Conservation (phyloP, 2,888 invertebrate genomes). For the Papilio gigon region DNA sequence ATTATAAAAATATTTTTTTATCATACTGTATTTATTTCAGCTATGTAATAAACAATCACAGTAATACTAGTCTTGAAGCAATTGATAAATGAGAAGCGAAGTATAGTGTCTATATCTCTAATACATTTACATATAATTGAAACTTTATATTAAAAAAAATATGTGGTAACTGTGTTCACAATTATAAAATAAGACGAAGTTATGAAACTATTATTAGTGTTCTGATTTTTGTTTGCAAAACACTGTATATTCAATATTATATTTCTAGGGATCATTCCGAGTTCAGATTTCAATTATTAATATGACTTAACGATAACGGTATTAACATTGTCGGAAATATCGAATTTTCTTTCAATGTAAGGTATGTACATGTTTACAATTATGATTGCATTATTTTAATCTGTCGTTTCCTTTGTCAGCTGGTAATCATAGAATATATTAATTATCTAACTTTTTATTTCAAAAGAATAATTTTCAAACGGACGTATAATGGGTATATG, state of each 20-base stretch:
- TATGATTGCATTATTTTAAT: not conserved
- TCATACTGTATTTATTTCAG: slow-evolving; percentile 9
- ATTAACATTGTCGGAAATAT: not conserved
- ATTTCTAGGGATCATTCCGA: not conserved
- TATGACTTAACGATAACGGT: not conserved
- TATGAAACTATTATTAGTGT: not conserved
- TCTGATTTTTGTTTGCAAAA: not conserved
- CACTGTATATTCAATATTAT: not conserved
- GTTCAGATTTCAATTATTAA: slow-evolving; percentile 10
- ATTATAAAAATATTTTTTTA: slow-evolving; percentile 5
- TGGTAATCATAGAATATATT: not conserved
- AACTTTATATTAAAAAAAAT: not conserved
- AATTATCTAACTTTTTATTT: not conserved
- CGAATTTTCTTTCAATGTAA: not conserved
- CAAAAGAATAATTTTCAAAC: not conserved
- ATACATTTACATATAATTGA: too few relatives aligned
- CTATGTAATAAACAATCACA: not conserved
- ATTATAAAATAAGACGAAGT: not conserved
- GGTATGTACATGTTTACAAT: not conserved
- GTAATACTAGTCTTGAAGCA: slow-evolving; percentile 30
- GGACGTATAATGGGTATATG: not conserved
- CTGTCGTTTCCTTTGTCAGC: not conserved
- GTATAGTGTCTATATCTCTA: not conserved
- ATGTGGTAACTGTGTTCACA: not conserved
- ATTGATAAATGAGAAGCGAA: slow-evolving; percentile 6